Base-by-base conservation (phyloP, 2,113 vertebrate genomes). In the Apodemus sylvaticus region DNA sequence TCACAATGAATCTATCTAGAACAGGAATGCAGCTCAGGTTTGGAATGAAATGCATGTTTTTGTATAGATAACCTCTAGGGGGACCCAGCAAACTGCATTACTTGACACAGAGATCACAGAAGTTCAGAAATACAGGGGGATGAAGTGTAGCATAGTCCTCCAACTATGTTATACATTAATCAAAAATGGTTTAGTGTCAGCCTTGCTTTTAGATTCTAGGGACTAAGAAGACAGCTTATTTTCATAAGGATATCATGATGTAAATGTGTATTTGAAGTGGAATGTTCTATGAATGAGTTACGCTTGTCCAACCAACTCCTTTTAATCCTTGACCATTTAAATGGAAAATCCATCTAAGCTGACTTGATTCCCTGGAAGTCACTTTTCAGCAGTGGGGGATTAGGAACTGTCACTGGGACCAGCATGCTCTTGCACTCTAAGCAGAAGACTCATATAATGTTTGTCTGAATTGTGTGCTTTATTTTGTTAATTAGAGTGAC, bases 281-380 rank as follows among this genome's bases (percentile, higher is more conserved):
- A 97, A 96, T 88, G 95, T 93, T 96, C 70, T 9, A 94, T 93
- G 93, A 98, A 97, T 97, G 95, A 96, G 86, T 96, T 95, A 96
- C 2, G 24, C 93, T 96, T 98, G 97, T 95, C 94, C 86, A 68
- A 87, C 92, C 89, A 87, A 86, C 95, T 95, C 86, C 89, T 95
- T 94, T 96, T 97, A 98, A 97, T 98, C 95, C 97, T 94, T 91
- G 86, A 91, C 94, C 55, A 95, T 96, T 98, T 97, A 96, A 96
- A 97, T 87, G 95, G 97, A 97, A 97, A 97, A 97, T 87, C 94
- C 90, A 42, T 92, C 74, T 97, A 97, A 98, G 79, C 96, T 90
- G 74, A 97, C 95, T 98, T 97, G 92, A 97, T 96, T 97, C 94
- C 94, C n/a, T 91, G 96, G 93, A 98, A 98, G 96, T 96, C 96